Base-by-base conservation (phyloP, 2,113 vertebrate species). In the Peucedramus taeniatus region DNA sequence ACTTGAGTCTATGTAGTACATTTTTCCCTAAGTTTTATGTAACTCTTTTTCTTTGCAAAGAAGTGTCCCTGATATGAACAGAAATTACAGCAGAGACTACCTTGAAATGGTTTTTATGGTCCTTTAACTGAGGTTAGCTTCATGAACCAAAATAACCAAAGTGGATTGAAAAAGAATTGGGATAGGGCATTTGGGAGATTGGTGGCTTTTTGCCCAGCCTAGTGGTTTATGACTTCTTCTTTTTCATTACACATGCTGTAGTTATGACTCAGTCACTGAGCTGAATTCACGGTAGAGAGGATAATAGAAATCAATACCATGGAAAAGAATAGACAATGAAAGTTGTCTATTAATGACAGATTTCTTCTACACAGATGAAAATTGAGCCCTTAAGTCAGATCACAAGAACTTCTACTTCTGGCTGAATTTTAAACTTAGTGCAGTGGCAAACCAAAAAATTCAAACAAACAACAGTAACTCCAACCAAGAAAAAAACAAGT, bases 141-240 rank as follows among this genome's bases (percentile, higher is more conserved):
- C 53, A 87, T 91, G 91, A 93, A 89, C 84, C 57, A 87, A 95
- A 94, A 93, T 85, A 83, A 85, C 16, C 1, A 6, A 42, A 45
- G 70, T 72, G 92, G 45, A 85, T 2, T 72, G 35, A 59, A 88
- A 96, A 84, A 65, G 64, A 71, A 5, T 64, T 74, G 22, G 31
- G 23, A 76, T 72, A 74, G 21, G 53, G 28, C 50, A 37, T 96
- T 92, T 92, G 59, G 69, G 71, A 94, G 6, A 79, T 47, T 40
- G 30, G 50, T 53, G 70, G n/a, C 31, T 91, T 79, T 75, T 90
- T 88, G 63, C 78, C 22, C 21, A 51, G 26, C 8, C 42, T 75
- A 50, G 54, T 77, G 53, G 77, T 94, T 96, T 92, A 72, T 85
- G 24, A 88, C 61, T 89, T 91, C 61, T 40, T 84, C 77, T 86